Evolutionary conservation across 2,113 vertebrate genomes (phyloP), one percentile per base, ranked within the genome.

Genomic region (Romanogobio albipinnatus): DNA sequence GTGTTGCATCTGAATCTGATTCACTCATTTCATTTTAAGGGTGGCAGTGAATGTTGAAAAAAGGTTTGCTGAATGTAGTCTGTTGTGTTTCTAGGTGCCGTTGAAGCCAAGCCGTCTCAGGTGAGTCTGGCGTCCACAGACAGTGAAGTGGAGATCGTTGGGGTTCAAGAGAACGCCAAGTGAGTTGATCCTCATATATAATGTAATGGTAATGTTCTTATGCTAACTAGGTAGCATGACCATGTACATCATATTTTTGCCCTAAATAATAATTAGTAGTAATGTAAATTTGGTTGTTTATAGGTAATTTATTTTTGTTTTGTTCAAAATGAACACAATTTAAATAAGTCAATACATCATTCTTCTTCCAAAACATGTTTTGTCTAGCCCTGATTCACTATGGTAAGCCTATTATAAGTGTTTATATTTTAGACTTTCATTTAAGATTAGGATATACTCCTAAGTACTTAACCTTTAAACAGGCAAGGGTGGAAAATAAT

Each of bases 111-210:
- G 85, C 95, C 95, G 87, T 93, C 95, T 88, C 95, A 96, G 95
- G 97, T 98, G 88, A 95, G 95, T 82, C 94, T 97, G 24, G 93
- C 96, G 15, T 98, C 97, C 87, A 97, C 97, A 3, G 98, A 98
- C 89, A 99, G 97, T 0, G 98, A 99, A 92, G 97, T 99, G 91
- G 98, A 99, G 92, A 99, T 99, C 81, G 96, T 99, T 61, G 98
- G 97, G 53, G 97, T 99, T 91, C 97, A 99, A 87, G 96, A 99
- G 90, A 96, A 97, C 87, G 92, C 96, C 91, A 96, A 97, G 98
- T 99, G 64, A 58, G 47, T 2, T 10, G 1, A 53, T 70, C 9
- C 29, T 70, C 24, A 10, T 29, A 29, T 29, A 29, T 29, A 29
- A 29, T 29, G 29, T 29, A 29, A 29, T 29, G 29, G 29, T 29